These are phyloP conservation scores for Parnassius orleans DNA, from an alignment of 2,888 invertebrate genomes.

Conservation along the genomic window DNA sequence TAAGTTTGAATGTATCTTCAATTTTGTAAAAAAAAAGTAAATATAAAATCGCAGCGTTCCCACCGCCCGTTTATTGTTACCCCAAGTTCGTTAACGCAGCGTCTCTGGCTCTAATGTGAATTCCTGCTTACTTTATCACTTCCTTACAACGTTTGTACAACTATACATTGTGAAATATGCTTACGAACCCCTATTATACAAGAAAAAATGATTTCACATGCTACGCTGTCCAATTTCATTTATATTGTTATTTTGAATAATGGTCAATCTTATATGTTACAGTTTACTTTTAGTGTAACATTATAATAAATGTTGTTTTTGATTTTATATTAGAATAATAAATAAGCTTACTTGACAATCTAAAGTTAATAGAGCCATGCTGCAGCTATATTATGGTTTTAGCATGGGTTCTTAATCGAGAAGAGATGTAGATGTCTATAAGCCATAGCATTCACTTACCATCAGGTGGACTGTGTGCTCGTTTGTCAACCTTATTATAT, in stretches of 20 bases:
- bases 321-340: too few species aligned
- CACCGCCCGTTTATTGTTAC: slow-evolving; percentile 42
- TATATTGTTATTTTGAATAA: not conserved
- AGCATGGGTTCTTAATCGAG: too few species aligned
- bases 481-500: too few species aligned
- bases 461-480: too few species aligned
- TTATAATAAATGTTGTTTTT: too few species aligned
- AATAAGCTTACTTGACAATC: too few species aligned
- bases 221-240: slow-evolving; percentile 8
- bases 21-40: not conserved
- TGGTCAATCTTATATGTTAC: not conserved
- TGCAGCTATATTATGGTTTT: too few species aligned
- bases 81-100: slow-evolving; percentile 41
- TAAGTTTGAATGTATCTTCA: too few species aligned
- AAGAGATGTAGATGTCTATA: too few species aligned
- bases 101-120: slow-evolving; percentile 50
- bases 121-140: slow-evolving; percentile 57
- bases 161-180: slow-evolving; percentile 37
- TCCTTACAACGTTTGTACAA: slow-evolving; percentile 44
- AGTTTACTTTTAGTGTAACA: not conserved
- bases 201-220: slow-evolving; percentile 1
- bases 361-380: too few species aligned
- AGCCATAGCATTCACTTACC: too few species aligned
- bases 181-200: slow-evolving; percentile 32
- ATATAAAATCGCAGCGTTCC: slow-evolving; percentile 31